Evolutionary conservation across 2,797 vertebrate species (phyloP).

Genomic region (Numenius phaeopus): DNA sequence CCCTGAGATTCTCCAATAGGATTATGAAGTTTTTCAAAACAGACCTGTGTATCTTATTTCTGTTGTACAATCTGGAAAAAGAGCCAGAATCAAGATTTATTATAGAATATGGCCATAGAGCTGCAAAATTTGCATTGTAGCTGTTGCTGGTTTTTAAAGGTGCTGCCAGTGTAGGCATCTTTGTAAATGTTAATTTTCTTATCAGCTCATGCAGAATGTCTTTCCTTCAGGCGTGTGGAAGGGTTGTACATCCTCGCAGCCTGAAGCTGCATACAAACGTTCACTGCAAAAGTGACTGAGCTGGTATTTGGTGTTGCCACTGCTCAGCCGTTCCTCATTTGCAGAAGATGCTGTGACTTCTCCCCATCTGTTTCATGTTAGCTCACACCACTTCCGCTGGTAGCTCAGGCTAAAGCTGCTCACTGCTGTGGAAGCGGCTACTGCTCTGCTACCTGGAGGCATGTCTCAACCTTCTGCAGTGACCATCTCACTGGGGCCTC

Average conservation of each 20-base stretch:
- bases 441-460: not conserved
- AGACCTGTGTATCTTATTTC: not conserved
- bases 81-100: not conserved
- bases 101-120: not conserved
- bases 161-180: not conserved
- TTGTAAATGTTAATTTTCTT: not conserved
- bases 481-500: not conserved
- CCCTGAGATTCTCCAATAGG: not conserved
- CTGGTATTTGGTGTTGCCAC: not conserved
- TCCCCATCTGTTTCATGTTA: not conserved
- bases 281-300: not conserved
- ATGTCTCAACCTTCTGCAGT: not conserved
- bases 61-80: not conserved
- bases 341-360: not conserved
- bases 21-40: not conserved
- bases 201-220: not conserved
- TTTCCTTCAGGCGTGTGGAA: not conserved
- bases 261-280: accelerated
- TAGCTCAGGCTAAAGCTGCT: not conserved
- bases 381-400: not conserved
- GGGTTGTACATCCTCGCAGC: not conserved
- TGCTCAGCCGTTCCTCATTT: not conserved
- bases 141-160: not conserved
- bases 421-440: not conserved
- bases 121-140: not conserved